Evolutionary conservation across 2,797 vertebrate species (phyloP), one percentile per base, ranked within the genome.

Genomic region (Mormyrus hasselquistii): DNA sequence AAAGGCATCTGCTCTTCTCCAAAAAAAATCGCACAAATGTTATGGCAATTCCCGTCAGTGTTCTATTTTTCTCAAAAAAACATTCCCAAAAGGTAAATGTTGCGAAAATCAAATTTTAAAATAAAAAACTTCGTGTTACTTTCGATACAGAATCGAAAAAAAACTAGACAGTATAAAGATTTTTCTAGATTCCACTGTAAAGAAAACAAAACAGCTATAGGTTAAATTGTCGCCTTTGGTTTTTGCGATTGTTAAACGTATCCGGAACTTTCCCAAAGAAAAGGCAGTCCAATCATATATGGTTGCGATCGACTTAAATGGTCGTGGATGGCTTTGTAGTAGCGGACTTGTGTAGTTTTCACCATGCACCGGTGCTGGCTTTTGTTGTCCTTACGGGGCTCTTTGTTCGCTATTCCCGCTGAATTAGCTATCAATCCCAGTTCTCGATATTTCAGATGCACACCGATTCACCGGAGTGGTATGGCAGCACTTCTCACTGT

Each of bases 351-450:
- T n/a, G 79, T 50, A 83, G 41, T 50, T 83, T 25, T 49, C 41
- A n/a, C 79, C 79, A 16, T 76, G 87, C 87, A 90, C 85, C 89
- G 90, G 91, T 85, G 82, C 87, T 89, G 65, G 53, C 91, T 65
- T 89, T 19, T 57, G 87, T 89, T 88, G 90, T 87, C 90, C 90
- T 53, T 86, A 59, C 89, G 59, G 57, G 85, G 85, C 89, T 91
- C 93, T 93, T 93, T 93, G 93, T 93, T 93, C 92, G 91, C 88
- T 89, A 90, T 90, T 91, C 91, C 91, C 90, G 91, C 91, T 93
- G 91, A 91, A 91, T 90, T 90, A 89, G 88, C 86, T 47, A 62
- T 50, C 25, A n/a, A 44, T 57, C 49, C 88, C 16, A 44, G 34
- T 41, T 38, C 69, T 34, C 69, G 34, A 38, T 76, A 16, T 76